Percentiles rank a stretch among this genome's conserved stretches.
phyloP scores from a whole-genome alignment of 2,888 invertebrate genomes.

The Leucania comma region DNA sequence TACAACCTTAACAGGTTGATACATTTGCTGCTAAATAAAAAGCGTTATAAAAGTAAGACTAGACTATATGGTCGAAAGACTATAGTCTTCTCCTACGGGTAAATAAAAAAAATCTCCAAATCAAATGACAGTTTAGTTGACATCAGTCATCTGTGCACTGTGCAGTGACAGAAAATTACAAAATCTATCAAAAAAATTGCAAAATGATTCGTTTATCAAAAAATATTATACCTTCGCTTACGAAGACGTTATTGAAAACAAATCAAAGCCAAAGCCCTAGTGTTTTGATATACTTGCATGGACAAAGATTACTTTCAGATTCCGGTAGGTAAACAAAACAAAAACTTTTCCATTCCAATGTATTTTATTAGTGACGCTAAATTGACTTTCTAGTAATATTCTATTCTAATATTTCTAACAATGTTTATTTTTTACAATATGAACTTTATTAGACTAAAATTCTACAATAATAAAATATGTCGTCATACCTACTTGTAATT shows the following conservation, averaged over 20 bases:
- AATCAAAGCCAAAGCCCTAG: constrained; percentile 68
- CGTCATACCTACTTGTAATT: neutral
- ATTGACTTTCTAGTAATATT: neutral
- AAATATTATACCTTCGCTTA: constrained; percentile 72
- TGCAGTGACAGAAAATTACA: constrained; percentile 30
- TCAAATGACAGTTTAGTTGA: constrained; percentile 22
- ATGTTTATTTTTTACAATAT: neutral
- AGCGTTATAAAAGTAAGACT: too few relatives aligned
- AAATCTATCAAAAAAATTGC: constrained; percentile 42
- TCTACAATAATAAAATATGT: neutral
- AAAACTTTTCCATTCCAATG: constrained; percentile 3
- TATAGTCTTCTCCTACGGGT: too few relatives aligned
- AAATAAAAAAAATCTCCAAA: neutral
- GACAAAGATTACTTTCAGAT: constrained; percentile 75
- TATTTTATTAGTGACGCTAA: constrained; percentile 1
- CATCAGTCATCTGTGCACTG: constrained; percentile 15
- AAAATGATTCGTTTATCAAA: constrained; percentile 83
- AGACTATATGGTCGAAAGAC: too few relatives aligned
- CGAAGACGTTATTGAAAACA: constrained; percentile 71
- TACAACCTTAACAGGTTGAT: too few relatives aligned
- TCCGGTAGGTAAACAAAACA: constrained; percentile 74
- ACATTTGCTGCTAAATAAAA: too few relatives aligned
- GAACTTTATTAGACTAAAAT: neutral
- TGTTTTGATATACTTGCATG: constrained; percentile 72
- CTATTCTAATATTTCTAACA: too few relatives aligned